phyloP scores from a whole-genome alignment of 2,888 invertebrate species.

The Uloborus plumipes region DNA sequence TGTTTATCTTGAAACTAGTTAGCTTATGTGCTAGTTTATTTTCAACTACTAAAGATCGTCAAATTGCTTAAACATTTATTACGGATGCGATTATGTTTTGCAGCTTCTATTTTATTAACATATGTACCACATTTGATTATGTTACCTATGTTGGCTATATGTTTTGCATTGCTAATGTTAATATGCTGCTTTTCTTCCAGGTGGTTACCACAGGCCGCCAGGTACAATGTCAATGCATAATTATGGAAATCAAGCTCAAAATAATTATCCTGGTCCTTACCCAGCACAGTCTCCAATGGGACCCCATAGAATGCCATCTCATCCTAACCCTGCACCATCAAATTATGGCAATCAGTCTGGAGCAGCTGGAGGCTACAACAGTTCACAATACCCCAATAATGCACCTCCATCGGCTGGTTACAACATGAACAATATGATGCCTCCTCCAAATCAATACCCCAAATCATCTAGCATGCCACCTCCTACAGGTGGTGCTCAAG shows the following conservation, averaged over 20 bases:
- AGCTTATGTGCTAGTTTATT: too few species aligned
- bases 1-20: too few species aligned
- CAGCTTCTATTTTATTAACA: too few species aligned
- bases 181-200: conserved; percentile 19
- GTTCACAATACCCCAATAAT: conserved; percentile 32
- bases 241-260: conserved; percentile 64
- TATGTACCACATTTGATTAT: too few species aligned
- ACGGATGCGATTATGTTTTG: too few species aligned
- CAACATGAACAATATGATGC: conserved; percentile 66
- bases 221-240: conserved; percentile 63
- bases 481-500: conserved; percentile 66
- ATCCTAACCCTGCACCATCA: conserved; percentile 30
- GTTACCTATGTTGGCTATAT: too few species aligned
- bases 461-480: conserved; percentile 55
- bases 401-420: conserved; percentile 33
- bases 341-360: conserved; percentile 29
- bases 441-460: conserved; percentile 67
- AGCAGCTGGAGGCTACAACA: conserved; percentile 35
- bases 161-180: background rate
- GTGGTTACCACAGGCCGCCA: conserved; percentile 61
- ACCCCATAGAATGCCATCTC: conserved; percentile 35
- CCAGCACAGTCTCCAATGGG: conserved; percentile 32
- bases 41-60: too few species aligned
- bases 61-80: too few species aligned
- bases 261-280: conserved; percentile 58